These are phyloP conservation scores for Lophius americanus DNA, from an alignment of 2,797 vertebrate genomes.

Conservation along the genomic window DNA sequence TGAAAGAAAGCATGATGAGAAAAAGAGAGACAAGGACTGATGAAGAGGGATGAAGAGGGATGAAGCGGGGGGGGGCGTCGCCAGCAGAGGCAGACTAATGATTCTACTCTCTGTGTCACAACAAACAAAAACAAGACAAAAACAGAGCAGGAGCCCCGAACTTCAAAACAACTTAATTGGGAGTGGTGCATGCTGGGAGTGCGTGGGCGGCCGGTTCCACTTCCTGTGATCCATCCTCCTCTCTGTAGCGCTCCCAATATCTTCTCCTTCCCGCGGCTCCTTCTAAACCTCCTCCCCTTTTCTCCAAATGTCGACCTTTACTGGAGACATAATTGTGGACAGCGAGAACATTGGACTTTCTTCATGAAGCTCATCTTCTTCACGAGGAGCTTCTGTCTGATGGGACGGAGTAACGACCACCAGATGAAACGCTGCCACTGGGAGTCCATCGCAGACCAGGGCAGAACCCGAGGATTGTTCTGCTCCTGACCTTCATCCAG, in stretches of 20 bases:
- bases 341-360: not conserved
- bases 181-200: slow-evolving; percentile 53
- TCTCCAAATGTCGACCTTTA: slow-evolving; percentile 1
- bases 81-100: slow-evolving; percentile 54
- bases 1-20: slow-evolving; percentile 50
- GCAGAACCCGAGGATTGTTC: slow-evolving; percentile 22
- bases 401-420: slow-evolving; percentile 15
- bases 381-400: not conserved
- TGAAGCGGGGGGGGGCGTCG: slow-evolving; percentile 10
- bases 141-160: slow-evolving; percentile 57
- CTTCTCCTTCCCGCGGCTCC: slow-evolving; percentile 16
- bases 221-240: slow-evolving; percentile 32
- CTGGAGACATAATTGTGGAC: slow-evolving; percentile 15
- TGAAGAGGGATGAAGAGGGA: slow-evolving; percentile 26
- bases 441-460: slow-evolving; percentile 43
- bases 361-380: not conserved
- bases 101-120: slow-evolving; percentile 54
- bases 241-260: slow-evolving; percentile 10
- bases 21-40: slow-evolving; percentile 30
- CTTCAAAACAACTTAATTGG: slow-evolving; percentile 76
- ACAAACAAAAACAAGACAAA: slow-evolving; percentile 53
- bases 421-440: slow-evolving; percentile 17
- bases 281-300: slow-evolving; percentile 8
- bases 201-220: slow-evolving; percentile 46
- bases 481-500: slow-evolving; percentile 11